Evolutionary conservation across 2,797 vertebrate genomes (phyloP), one percentile per base, ranked within the genome.

Genomic region (Graptemys geographica): DNA sequence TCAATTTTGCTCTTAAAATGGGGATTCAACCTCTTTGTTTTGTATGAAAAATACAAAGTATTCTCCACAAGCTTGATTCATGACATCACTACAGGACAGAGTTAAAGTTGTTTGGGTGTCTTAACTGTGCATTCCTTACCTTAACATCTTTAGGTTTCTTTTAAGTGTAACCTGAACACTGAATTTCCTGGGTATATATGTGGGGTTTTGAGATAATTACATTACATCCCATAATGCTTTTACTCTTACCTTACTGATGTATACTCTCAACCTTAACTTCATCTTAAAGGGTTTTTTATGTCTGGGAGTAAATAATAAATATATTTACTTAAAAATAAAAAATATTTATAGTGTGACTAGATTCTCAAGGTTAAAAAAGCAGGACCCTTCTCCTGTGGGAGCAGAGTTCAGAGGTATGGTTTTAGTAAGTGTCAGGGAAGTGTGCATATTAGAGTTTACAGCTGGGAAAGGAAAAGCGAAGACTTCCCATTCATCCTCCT

Each of bases 151-250:
- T 16, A 62, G 3, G 59, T 33, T 62, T 62, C 59, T 6, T 23
- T 78, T 1, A 53, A 41, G 3, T 13, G 59, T 25, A 33, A 1
- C 4, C 37, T 1, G 7, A 11, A 2, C 44, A 86, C 27, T 0
- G 2, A 47, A n/a, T n/a, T 51, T 80, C 81, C 21, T 2, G 18
- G 6, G 18, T 8, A 84, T 31, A 8, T 0, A 0, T 33, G 33
- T 1, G 41, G 84, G 2, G 2, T 13, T 91, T 74, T 44, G 53
- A 84, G 55, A 84, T 19, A 21, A 83, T 13, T 8, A 8, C 57
- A 27, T 28, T 57, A 12, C 44, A 5, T 81, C 57, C 10, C 28
- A 0, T 10, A 25, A 2, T 57, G 79, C 21, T 8, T 86, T 81
- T 49, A 15, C 3, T 28, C 4, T 37, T 69, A 10, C 4, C 4